phyloP scores from a whole-genome alignment of 2,797 vertebrate genomes.

The Falco cherrug region DNA sequence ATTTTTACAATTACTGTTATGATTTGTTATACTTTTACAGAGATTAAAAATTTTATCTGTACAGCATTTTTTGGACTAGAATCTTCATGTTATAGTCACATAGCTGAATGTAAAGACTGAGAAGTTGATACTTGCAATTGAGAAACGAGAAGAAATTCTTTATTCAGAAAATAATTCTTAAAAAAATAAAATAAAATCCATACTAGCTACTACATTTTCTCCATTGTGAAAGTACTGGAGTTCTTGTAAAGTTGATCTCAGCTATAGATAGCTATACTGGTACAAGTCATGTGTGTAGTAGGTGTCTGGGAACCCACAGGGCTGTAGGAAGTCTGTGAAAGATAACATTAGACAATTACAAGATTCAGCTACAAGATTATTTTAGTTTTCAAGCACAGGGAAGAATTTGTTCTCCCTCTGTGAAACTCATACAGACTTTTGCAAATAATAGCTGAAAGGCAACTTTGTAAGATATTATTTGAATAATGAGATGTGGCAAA shows the following conservation, averaged over 20 bases:
- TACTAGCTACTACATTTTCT: not conserved
- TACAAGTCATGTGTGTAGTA: not conserved
- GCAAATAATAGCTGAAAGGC: not conserved
- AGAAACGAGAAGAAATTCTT: not conserved
- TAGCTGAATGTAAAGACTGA: not conserved
- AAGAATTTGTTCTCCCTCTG: not conserved
- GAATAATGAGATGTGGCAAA: not conserved
- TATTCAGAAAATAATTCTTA: not conserved
- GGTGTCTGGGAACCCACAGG: not conserved
- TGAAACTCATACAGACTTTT: not conserved
- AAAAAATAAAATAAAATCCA: too few species aligned
- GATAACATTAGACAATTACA: not conserved
- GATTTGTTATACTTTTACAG: not conserved
- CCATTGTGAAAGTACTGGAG: not conserved
- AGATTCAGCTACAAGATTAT: not conserved
- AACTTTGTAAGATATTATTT: not conserved
- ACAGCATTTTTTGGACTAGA: not conserved
- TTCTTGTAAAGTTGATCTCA: not conserved
- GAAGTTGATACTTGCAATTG: not conserved
- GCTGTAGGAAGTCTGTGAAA: not conserved
- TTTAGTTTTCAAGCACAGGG: not conserved
- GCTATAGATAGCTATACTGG: not conserved
- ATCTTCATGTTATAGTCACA: not conserved
- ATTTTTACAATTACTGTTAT: not conserved
- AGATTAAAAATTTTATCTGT: not conserved